These are phyloP conservation scores for Drosophila kanekoi DNA, from an alignment of 2,888 invertebrate genomes.

Conservation along the genomic window DNA sequence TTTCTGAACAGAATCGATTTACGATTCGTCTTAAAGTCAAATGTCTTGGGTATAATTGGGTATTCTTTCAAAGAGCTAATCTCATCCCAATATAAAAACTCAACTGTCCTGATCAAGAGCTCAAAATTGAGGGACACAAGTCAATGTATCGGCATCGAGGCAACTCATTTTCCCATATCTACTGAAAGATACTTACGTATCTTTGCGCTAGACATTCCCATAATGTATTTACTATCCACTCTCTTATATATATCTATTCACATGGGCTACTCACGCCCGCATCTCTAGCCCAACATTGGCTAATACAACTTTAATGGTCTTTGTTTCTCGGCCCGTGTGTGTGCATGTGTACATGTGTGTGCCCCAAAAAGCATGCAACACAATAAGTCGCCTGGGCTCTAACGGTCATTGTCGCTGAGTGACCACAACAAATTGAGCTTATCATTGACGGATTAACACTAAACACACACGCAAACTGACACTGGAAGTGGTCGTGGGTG, in stretches of 20 bases:
- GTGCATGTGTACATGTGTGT: not conserved
- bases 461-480: conserved; percentile 60
- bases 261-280: conserved; percentile 35
- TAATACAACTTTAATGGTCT: conserved; percentile 73
- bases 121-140: too few relatives aligned
- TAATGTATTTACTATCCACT: not conserved
- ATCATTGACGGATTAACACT: conserved; percentile 83
- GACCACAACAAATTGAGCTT: conserved; percentile 82
- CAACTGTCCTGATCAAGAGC: too few relatives aligned
- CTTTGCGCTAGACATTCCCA: not conserved
- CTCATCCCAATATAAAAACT: too few relatives aligned
- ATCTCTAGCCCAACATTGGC: conserved; percentile 50
- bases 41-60: too few relatives aligned
- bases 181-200: not conserved
- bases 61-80: too few relatives aligned
- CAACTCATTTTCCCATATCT: too few relatives aligned
- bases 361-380: conserved; percentile 54
- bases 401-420: conserved; percentile 70
- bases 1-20: too few relatives aligned
- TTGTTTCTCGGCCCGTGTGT: not conserved
- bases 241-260: not conserved
- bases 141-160: too few relatives aligned
- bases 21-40: too few relatives aligned
- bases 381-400: conserved; percentile 41
- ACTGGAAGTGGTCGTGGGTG: conserved; percentile 3